Evolutionary conservation across 2,888 invertebrate species (phyloP), one percentile per base, ranked within the genome.

Genomic region (Polymixis lichenea): DNA sequence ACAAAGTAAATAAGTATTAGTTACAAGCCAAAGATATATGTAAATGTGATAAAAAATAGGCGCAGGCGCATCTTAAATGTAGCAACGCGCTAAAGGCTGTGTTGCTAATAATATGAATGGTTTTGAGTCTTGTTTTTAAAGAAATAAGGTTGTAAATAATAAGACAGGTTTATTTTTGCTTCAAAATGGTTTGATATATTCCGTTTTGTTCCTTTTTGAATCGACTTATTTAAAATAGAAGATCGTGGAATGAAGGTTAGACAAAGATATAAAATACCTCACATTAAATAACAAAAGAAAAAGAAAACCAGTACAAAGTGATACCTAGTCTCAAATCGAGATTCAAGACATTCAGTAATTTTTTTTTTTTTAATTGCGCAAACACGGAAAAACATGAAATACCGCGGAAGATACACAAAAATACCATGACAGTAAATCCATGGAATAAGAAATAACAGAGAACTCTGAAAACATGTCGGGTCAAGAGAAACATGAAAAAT

Each of bases 21-120:
- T 86, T 78, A 77, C 85, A 67, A 62, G 43, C 88, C 88, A 80
- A 77, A 85, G n/a, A 9, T 72, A 43, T 71, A 87, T 87, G 89
- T 68, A 70, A 89, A 89, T 88, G 51, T 28, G 25, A 43, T 68
- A 89, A 83, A 86, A 88, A 87, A 82, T 49, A 60, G 60, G 79
- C 78, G 73, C 66, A 22, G n/a, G 77, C 77, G 86, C 80, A 85
- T 89, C 87, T 22, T 74, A 69, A 83, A 32, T 72, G 72, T 78
- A 77, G 65, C 9, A 32, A 67, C 65, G 71, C 71, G 72, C 72
- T 66, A 70, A 72, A 66, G 66, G 72, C 69, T 72, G 64, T 56
- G 19, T 67, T 49, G n/a, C 61, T 49, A 32, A 58, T 80, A 62
- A 46, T 78, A 83, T n/a, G n/a, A n/a, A 87, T 85, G 78, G 55